Conservation (phyloP, 2,888 invertebrate genomes). For the Megaustenia siamemsis region DNA sequence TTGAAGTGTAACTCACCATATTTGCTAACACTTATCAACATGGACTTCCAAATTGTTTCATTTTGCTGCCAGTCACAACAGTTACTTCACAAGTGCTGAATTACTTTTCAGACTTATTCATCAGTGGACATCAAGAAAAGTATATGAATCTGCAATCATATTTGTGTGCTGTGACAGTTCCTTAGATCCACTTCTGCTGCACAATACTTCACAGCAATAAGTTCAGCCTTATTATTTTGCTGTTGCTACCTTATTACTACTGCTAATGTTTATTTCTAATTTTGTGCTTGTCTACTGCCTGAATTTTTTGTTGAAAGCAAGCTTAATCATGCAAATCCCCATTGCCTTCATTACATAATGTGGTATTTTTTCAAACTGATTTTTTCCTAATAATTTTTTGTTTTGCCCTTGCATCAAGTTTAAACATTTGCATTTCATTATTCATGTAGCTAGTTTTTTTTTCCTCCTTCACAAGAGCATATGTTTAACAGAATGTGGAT, state of each 20-base stretch:
- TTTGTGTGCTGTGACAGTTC: neutral
- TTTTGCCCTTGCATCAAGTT: too few relatives aligned
- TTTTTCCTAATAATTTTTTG: too few relatives aligned
- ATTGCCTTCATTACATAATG: too few relatives aligned
- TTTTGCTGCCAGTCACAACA: constrained; percentile 22
- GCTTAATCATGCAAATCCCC: too few relatives aligned
- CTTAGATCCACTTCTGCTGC: neutral
- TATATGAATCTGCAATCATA: neutral
- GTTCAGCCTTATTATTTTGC: constrained; percentile 1
- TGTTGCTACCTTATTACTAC: too few relatives aligned
- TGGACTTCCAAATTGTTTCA: constrained; percentile 42
- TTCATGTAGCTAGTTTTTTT: too few relatives aligned
- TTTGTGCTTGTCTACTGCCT: neutral
- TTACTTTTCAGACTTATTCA: neutral
- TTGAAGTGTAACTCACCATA: constrained; percentile 29
- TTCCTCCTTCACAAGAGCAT: too few relatives aligned
- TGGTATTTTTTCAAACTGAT: too few relatives aligned
- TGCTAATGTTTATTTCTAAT: neutral
- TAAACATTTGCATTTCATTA: too few relatives aligned
- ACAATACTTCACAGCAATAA: neutral
- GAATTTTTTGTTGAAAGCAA: neutral
- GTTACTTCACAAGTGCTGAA: constrained; percentile 26
- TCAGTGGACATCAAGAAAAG: neutral
- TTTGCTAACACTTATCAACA: constrained; percentile 30
- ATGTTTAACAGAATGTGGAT: too few relatives aligned